Evolutionary conservation across 2,888 invertebrate genomes (phyloP).

Genomic region (Acrobasis consociella): DNA sequence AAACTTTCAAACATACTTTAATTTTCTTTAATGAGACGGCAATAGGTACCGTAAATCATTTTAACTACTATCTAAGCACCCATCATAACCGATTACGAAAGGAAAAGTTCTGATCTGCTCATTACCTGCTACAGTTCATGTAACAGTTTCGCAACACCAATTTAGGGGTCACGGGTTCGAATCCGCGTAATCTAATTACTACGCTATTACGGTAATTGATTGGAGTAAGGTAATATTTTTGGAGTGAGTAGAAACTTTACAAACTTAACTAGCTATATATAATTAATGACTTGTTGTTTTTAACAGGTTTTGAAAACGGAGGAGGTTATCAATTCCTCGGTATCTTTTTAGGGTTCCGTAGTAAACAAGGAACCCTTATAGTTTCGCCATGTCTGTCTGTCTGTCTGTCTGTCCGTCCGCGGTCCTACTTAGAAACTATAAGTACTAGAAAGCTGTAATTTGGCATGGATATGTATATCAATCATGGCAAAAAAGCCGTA

Average conservation of each 20-base stretch:
- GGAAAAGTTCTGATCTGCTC: constrained; percentile 3
- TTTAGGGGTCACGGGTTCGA: constrained; percentile 8
- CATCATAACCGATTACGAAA: constrained; percentile 7
- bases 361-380: too few relatives aligned
- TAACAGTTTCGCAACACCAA: constrained; percentile 21
- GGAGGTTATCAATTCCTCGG: too few relatives aligned
- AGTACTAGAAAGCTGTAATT: too few relatives aligned
- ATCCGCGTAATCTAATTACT: constrained; percentile 18
- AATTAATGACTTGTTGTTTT: not conserved
- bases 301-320: too few relatives aligned
- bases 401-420: too few relatives aligned
- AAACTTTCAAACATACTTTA: not conserved
- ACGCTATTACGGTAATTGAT: constrained; percentile 17
- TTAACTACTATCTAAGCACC: not conserved
- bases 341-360: too few relatives aligned
- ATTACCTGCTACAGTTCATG: constrained; percentile 10
- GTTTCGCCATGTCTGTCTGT: too few relatives aligned
- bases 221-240: constrained; percentile 1
- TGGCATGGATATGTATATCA: too few relatives aligned
- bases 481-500: too few relatives aligned
- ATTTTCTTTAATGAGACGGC: too few relatives aligned
- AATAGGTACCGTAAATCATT: not conserved
- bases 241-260: not conserved
- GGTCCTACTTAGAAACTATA: too few relatives aligned
- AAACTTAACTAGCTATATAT: not conserved